Percentiles rank a stretch among this genome's conserved stretches.
Evolutionary conservation across 2,888 invertebrate species (phyloP).

Genomic region (Cerastis leucographa): DNA sequence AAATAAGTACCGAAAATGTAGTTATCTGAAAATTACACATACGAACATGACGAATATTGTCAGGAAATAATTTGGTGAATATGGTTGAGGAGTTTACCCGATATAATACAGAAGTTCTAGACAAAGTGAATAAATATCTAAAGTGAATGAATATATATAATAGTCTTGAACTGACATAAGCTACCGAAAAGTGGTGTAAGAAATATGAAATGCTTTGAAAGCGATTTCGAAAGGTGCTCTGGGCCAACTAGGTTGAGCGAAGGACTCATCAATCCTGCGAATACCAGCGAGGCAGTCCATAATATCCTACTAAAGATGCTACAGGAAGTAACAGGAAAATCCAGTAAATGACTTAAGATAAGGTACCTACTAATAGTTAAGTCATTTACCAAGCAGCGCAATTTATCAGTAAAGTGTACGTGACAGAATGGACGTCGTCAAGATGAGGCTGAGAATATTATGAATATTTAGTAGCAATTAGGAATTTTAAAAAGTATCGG

Average conservation of each 20-base stretch:
- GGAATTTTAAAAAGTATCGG: constrained; percentile 18
- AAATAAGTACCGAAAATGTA: background rate
- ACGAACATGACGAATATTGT: background rate
- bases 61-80: background rate
- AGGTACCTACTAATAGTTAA: background rate
- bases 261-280: too few species aligned
- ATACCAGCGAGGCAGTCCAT: too few species aligned
- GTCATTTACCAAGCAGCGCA: background rate
- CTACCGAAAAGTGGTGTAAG: background rate
- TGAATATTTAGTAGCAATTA: constrained; percentile 54
- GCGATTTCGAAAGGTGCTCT: background rate
- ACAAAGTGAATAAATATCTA: too few species aligned
- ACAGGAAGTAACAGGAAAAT: constrained; percentile 7
- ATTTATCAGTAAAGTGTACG: constrained; percentile 39
- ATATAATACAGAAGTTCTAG: background rate
- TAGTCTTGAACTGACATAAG: background rate
- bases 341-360: background rate
- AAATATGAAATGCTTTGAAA: background rate
- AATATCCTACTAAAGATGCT: background rate
- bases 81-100: background rate
- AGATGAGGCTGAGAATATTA: constrained; percentile 34
- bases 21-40: background rate
- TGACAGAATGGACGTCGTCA: constrained; percentile 39
- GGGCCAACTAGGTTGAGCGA: background rate
- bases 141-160: too few species aligned